Evolutionary conservation across 2,797 vertebrate genomes (phyloP).

Genomic region (Falco biarmicus): DNA sequence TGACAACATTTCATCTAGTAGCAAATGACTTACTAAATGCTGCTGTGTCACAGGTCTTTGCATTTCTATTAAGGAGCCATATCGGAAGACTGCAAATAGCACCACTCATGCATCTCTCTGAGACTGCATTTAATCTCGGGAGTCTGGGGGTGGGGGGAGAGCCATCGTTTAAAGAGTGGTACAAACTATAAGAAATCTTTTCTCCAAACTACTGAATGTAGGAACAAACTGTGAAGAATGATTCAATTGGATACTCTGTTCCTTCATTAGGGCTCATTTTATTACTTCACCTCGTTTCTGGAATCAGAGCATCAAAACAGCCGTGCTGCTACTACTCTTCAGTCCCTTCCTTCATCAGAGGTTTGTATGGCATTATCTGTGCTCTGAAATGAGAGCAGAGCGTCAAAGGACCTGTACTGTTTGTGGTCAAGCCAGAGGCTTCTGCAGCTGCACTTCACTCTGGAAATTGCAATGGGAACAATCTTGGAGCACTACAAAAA

Average conservation of each 20-base stretch:
- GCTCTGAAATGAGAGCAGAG: not conserved
- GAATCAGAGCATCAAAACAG: conserved; percentile 35
- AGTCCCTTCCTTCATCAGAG: not conserved
- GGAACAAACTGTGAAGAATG: conserved; percentile 83
- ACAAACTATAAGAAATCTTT: conserved; percentile 48
- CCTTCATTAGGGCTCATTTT: conserved; percentile 11
- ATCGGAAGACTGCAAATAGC: conserved; percentile 45
- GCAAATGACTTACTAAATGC: conserved; percentile 58
- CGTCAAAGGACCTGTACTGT: not conserved
- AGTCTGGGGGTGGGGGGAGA: not conserved
- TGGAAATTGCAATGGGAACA: not conserved
- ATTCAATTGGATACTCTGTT: conserved; percentile 67
- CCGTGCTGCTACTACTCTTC: conserved; percentile 1
- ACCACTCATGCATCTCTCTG: not conserved
- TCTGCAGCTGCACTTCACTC: not conserved
- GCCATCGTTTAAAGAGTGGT: conserved; percentile 21
- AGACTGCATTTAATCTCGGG: not conserved
- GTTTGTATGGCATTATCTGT: not conserved
- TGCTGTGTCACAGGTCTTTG: conserved; percentile 65
- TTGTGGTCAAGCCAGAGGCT: not conserved
- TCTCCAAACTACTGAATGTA: conserved; percentile 83
- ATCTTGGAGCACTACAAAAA: not conserved
- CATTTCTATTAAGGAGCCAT: conserved; percentile 70
- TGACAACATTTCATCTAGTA: conserved; percentile 69
- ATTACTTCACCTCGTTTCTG: conserved; percentile 8